phyloP scores from a whole-genome alignment of 1,140 invertebrate species.

The Cecropterus lyciades region DNA sequence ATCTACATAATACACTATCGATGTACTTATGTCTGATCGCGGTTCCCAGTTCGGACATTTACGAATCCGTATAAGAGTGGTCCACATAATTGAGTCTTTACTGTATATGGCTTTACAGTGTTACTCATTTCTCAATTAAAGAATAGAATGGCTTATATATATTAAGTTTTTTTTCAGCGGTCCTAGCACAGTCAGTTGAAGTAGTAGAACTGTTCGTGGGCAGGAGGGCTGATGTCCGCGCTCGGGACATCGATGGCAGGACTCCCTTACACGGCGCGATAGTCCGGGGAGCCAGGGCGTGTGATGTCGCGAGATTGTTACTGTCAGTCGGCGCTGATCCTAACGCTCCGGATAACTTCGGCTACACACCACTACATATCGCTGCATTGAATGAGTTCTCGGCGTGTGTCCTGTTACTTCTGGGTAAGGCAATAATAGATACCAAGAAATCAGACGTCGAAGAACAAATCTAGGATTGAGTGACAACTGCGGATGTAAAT shows the following conservation, averaged over 20 bases:
- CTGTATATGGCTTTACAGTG: no score
- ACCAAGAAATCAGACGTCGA: no score
- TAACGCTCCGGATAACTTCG: conserved; percentile 91
- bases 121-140: no score
- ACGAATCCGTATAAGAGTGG: no score
- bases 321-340: conserved; percentile 89
- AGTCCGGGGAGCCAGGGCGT: conserved; percentile 89
- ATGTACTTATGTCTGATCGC: no score
- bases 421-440: conserved; percentile 75
- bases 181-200: conserved; percentile 90
- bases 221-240: conserved; percentile 86
- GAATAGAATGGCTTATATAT: no score
- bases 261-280: conserved; percentile 92
- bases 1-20: no score
- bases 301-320: conserved; percentile 88
- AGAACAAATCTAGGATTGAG: no score
- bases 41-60: no score
- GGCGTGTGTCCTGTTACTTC: conserved; percentile 89
- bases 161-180: conserved; percentile 84
- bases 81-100: no score
- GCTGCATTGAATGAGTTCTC: conserved; percentile 94
- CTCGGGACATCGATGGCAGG: conserved; percentile 88
- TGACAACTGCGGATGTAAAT: no score
- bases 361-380: conserved; percentile 92
- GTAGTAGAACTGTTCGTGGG: conserved; percentile 88